These are phyloP conservation scores for Macrobrachium nipponense DNA, from an alignment of 1,140 invertebrate species.

Conservation along the genomic window DNA sequence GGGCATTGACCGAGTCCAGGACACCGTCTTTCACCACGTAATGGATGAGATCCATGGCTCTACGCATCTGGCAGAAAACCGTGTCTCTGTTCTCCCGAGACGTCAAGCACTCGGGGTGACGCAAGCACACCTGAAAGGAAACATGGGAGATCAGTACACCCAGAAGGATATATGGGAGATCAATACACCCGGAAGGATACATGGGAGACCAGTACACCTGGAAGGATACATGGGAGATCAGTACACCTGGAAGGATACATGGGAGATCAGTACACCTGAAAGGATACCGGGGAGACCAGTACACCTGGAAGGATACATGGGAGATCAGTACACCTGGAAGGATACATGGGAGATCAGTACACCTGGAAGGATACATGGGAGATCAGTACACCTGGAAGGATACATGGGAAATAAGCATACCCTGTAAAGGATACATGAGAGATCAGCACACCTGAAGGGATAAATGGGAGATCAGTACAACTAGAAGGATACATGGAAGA, in stretches of 20 bases:
- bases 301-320: neutral
- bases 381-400: neutral
- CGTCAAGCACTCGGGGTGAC: conserved; percentile 93
- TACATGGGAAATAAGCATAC: neutral
- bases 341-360: neutral
- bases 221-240: neutral
- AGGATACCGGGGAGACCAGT: neutral
- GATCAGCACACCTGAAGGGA: conserved; percentile 81
- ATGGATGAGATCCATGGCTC: conserved; percentile 97
- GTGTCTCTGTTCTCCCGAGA: conserved; percentile 96
- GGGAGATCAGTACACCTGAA: neutral
- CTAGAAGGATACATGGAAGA: neutral
- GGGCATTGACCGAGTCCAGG: conserved; percentile 73
- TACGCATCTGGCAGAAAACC: conserved; percentile 96
- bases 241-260: neutral
- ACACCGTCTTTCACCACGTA: conserved; percentile 96
- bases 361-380: neutral
- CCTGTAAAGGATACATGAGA: conserved; percentile 73
- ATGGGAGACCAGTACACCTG: too few relatives aligned
- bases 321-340: neutral
- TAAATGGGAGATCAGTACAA: neutral
- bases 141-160: neutral
- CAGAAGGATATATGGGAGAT: neutral
- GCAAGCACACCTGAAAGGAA: conserved; percentile 76
- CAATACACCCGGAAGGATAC: neutral